Base-by-base conservation (phyloP, 2,113 vertebrate species). In the Halcyon malimbica region DNA sequence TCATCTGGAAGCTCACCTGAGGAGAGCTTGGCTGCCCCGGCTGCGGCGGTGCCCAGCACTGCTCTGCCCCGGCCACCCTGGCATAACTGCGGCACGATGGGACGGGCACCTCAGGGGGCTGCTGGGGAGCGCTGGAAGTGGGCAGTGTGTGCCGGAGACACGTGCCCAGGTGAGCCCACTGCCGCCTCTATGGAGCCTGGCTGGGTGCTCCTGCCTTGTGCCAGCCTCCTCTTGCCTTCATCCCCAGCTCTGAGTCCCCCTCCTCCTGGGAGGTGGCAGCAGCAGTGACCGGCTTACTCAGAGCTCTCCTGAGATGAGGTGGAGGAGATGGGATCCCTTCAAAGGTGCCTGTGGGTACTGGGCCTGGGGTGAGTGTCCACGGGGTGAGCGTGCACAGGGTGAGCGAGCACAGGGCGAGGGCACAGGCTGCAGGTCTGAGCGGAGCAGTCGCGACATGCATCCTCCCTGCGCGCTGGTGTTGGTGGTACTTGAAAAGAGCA, bases 401-500 rank as follows among this genome's bases (percentile, higher is more conserved):
- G 41, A 25, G 65, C 3, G 6, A 9, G 48, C 7, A 3, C 41
- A 9, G 39, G 83, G 44, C 1, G 70, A 20, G 19, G 33, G n/a
- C 3, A 1, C n/a, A 6, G 16, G 69, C 24, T 68, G 84, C 44
- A 42, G 57, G 10, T 26, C 21, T 26, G 33, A 37, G 84, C 3
- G 0, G 33, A 17, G 10, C 2, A 60, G 26, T 13, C 3, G 0
- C 1, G 1, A 37, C 1, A 1, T 3, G 35, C 13, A 5, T 37
- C 53, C 13, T 46, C 21, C n/a, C 41, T 4, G 18, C 2, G 10
- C 12, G 4, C 77, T 33, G 74, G 41, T 8, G 1, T 8, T 33
- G 48, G 57, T 18, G 60, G 20, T 11, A 12, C 67, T 33, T 14
- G 91, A 60, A 87, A 77, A 91, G 41, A 80, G 71, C 79, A 84